phyloP scores from a whole-genome alignment of 2,888 invertebrate genomes.

The Allolobophora icterica region DNA sequence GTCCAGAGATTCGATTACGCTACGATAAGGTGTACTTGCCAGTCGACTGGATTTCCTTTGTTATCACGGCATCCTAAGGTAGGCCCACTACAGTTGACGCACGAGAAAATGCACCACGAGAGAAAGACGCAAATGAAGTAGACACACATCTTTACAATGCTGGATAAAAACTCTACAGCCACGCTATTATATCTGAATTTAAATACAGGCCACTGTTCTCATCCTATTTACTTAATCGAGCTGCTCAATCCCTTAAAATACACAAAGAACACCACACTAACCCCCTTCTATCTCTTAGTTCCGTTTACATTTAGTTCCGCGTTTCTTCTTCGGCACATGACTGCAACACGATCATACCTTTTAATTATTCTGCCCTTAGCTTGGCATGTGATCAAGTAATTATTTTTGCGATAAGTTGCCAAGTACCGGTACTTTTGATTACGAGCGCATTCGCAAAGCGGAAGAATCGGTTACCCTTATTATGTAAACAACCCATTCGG shows the following conservation, averaged over 20 bases:
- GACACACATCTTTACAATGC: neutral
- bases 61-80: neutral
- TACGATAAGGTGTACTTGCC: neutral
- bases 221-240: neutral
- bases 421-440: neutral
- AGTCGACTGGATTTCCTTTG: slow-evolving; percentile 31
- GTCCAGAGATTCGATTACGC: neutral
- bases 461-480: neutral
- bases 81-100: neutral
- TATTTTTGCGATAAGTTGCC: neutral
- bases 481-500: neutral
- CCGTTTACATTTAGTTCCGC: neutral
- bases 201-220: neutral
- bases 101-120: neutral
- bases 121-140: neutral
- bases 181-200: neutral
- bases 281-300: neutral
- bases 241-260: neutral
- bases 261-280: neutral
- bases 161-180: neutral
- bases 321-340: neutral
- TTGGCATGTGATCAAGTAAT: neutral
- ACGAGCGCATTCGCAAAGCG: no score
- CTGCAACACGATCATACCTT: neutral
- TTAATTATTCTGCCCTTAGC: neutral